Base-by-base conservation (phyloP, 2,797 vertebrate genomes). In the Phrynocephalus vlangalii region DNA sequence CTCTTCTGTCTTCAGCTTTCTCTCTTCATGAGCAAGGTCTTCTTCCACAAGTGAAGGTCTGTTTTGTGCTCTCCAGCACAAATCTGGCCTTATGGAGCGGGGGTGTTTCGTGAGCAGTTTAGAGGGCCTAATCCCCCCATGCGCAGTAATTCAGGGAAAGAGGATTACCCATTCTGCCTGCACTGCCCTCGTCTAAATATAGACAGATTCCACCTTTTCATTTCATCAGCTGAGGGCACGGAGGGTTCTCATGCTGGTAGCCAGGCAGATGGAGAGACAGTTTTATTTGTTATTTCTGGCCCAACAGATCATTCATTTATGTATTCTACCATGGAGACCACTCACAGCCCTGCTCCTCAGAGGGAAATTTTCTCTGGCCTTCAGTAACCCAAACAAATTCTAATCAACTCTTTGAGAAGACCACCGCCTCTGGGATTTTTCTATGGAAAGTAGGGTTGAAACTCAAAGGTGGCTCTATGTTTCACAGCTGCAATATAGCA, bases 61-160 rank as follows among this genome's bases (percentile, higher is more conserved):
- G 13, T 63, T 63, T 63, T 63, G 60, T 20, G 16, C 76, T 85
- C 87, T 38, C 11, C 0, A 0, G 78, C 8, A 79, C 81, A 50
- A 0, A 22, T 2, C 75, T 75, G 72, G 68, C 67, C 83, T 79
- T 48, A 71, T 72, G 83, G 80, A 75, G 77, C 33, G 9, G 0
- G 96, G 95, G 93, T 95, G 97, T 96, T 94, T 95, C 93, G 95
- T 90, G 95, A 95, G 94, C 94, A 96, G 93, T 95, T 96, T 95
- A 97, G 97, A 97, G 97, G 94, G 96, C 97, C 94, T 99, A 99
- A 99, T 98, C 98, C 97, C 60, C 38, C 84, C 93, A 90, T 95
- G 95, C 94, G 96, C 96, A 97, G 97, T 98, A 98, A 98, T 97
- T 97, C 94, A 89, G 83, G 90, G 95, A 98, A 99, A 99, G 98